Conservation (phyloP, 1,140 invertebrate species). For the Babylonia areolata region DNA sequence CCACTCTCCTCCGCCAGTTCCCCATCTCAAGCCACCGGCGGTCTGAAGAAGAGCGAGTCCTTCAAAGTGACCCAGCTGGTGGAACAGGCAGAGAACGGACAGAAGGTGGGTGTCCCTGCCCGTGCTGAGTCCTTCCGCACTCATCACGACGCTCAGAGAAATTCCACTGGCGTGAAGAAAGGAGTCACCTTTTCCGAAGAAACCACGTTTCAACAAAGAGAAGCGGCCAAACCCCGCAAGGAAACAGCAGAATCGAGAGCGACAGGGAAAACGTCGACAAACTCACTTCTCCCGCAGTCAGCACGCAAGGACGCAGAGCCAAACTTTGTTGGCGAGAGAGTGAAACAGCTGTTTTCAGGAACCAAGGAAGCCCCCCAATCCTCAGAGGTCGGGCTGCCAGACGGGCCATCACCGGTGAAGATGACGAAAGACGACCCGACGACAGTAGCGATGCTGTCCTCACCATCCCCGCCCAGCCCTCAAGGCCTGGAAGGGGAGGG, state of each 20-base stretch:
- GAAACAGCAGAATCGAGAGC: background rate
- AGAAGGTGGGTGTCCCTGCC: background rate
- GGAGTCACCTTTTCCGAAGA: background rate
- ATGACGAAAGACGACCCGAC: background rate
- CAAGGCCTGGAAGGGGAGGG: background rate
- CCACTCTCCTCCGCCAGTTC: too few relatives aligned
- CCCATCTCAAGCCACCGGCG: too few relatives aligned
- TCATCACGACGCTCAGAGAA: background rate
- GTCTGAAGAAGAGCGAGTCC: conserved; percentile 8
- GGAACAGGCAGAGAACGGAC: background rate
- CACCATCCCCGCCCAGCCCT: background rate
- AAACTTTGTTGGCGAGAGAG: background rate
- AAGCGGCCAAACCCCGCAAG: background rate
- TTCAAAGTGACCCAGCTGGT: background rate
- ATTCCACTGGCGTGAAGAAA: background rate
- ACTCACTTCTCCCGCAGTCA: background rate
- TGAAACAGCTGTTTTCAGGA: background rate
- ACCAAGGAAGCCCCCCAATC: background rate
- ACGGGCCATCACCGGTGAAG: background rate
- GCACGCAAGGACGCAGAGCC: background rate
- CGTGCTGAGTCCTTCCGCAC: conserved; percentile 1
- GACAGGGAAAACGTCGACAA: background rate
- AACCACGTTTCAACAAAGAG: background rate
- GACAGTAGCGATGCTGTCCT: background rate
- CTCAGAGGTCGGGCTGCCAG: background rate